phyloP scores from a whole-genome alignment of 2,888 invertebrate species.

The Lasioglossum oenotherae region DNA sequence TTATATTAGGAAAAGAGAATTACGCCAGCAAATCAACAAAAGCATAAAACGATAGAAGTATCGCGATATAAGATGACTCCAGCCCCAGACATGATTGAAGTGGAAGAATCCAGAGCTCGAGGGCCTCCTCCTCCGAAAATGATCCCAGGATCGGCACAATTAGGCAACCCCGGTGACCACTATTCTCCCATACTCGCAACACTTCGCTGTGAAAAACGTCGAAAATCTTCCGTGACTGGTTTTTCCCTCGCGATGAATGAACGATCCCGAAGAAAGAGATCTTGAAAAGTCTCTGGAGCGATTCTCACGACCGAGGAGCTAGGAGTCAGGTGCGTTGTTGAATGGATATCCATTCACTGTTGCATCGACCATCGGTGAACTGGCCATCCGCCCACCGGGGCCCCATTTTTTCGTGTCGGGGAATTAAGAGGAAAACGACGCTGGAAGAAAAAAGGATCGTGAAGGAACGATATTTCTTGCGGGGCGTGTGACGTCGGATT shows the following conservation, averaged over 20 bases:
- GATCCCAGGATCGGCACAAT: neutral
- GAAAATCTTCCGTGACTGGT: conserved; percentile 25
- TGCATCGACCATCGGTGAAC: conserved; percentile 35
- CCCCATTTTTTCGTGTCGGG: conserved; percentile 73
- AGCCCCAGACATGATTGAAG: too few relatives aligned
- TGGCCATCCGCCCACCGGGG: conserved; percentile 77
- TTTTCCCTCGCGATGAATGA: conserved; percentile 25
- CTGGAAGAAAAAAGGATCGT: conserved; percentile 13
- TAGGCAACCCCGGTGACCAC: conserved; percentile 1
- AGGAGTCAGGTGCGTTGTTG: conserved; percentile 75
- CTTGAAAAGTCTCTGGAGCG: conserved; percentile 58
- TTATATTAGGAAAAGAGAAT: too few relatives aligned
- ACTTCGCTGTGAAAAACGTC: neutral
- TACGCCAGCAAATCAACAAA: too few relatives aligned
- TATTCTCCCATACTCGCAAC: conserved; percentile 1
- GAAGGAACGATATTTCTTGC: conserved; percentile 54
- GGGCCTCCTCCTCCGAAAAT: neutral
- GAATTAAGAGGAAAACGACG: conserved; percentile 56
- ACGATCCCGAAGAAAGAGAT: conserved; percentile 58
- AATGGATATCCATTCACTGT: conserved; percentile 74
- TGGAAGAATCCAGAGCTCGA: neutral
- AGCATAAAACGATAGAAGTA: too few relatives aligned
- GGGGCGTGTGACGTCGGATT: conserved; percentile 53
- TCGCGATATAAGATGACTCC: too few relatives aligned
- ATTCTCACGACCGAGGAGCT: conserved; percentile 74